Evolutionary conservation across 1,140 invertebrate genomes (phyloP).

Genomic region (Psilanteris sp.): DNA sequence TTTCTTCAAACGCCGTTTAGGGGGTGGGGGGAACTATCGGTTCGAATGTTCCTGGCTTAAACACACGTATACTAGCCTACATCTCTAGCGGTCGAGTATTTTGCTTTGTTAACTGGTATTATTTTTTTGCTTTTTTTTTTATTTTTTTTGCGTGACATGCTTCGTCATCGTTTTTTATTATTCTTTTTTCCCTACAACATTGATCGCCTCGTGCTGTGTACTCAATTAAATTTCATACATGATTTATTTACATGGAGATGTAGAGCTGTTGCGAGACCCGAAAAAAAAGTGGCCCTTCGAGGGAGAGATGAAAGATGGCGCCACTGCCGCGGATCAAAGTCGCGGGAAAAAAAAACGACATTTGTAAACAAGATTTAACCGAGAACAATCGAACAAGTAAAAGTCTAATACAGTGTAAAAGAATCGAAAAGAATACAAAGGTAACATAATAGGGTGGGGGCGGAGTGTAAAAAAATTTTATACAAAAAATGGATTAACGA

Average conservation of each 20-base stretch:
- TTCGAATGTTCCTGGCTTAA: conserved; percentile 25
- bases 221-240: conserved; percentile 68
- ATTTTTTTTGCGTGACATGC: conserved; percentile 12
- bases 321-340: neutral
- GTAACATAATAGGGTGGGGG: too few species aligned
- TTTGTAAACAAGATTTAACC: too few species aligned
- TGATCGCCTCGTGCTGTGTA: conserved; percentile 64
- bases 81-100: conserved; percentile 46
- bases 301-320: conserved; percentile 34
- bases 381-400: too few species aligned
- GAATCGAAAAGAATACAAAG: too few species aligned
- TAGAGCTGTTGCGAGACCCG: conserved; percentile 74
- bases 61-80: conserved; percentile 59
- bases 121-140: conserved; percentile 1
- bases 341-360: too few species aligned
- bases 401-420: too few species aligned
- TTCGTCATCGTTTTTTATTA: neutral
- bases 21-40: conserved; percentile 12
- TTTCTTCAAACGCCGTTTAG: too few species aligned
- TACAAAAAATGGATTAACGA: too few species aligned
- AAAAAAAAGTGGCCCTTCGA: conserved; percentile 11
- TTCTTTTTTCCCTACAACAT: conserved; percentile 46
- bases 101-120: too few species aligned
- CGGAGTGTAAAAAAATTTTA: too few species aligned
- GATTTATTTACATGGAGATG: conserved; percentile 71